phyloP scores from a whole-genome alignment of 2,797 vertebrate genomes.

The Huso huso region DNA sequence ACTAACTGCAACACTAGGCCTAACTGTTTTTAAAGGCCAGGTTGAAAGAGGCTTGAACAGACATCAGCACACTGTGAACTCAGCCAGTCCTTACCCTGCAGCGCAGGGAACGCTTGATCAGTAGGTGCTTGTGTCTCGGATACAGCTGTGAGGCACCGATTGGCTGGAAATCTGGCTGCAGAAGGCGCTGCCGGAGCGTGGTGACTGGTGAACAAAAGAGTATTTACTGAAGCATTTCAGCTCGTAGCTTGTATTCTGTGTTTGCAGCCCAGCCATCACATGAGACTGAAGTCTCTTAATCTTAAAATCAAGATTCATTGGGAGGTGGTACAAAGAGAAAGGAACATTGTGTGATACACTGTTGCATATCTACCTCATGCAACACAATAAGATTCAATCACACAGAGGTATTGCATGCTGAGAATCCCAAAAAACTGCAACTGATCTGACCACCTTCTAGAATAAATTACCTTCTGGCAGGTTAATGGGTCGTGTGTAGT shows the following conservation, averaged over 20 bases:
- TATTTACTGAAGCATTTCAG: neutral
- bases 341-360: neutral
- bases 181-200: conserved; percentile 84
- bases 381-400: too few relatives aligned
- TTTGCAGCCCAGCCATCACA: neutral
- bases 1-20: too few relatives aligned
- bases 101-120: conserved; percentile 94
- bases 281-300: neutral
- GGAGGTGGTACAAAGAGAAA: neutral
- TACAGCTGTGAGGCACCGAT: conserved; percentile 89
- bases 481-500: conserved; percentile 83
- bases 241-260: neutral
- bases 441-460: neutral
- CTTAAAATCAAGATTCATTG: neutral
- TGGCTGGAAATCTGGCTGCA: conserved; percentile 94
- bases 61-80: neutral
- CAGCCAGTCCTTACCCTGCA: conserved; percentile 69
- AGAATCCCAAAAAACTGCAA: too few relatives aligned
- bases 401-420: too few relatives aligned
- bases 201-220: conserved; percentile 64
- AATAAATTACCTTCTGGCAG: conserved; percentile 80
- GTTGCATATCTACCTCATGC: neutral
- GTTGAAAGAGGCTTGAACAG: neutral
- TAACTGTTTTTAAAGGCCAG: too few relatives aligned
- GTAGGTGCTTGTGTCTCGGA: conserved; percentile 92